Percentiles rank a stretch among this genome's conserved stretches.
phyloP scores from a whole-genome alignment of 2,888 invertebrate species.

The Alsophila aescularia region DNA sequence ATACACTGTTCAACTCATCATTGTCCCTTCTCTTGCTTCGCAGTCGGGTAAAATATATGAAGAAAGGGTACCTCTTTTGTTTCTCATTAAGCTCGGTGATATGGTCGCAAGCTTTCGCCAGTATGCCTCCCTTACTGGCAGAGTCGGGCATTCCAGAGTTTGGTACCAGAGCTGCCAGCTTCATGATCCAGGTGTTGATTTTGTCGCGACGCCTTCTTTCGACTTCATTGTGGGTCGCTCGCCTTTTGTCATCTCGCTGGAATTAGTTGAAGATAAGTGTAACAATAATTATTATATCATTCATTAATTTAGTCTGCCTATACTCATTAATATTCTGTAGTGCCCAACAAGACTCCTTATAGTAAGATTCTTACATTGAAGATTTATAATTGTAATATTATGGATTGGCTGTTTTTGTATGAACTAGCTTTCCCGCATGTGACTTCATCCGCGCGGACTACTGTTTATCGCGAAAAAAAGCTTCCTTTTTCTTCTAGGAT shows the following conservation, averaged over 20 bases:
- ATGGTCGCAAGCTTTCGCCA: conserved; percentile 98
- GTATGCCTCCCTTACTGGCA: conserved; percentile 96
- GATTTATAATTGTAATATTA: too few species aligned
- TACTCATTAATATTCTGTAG: too few species aligned
- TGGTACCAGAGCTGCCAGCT: conserved; percentile 94
- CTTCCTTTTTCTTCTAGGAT: too few species aligned
- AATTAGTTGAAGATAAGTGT: conserved; percentile 32
- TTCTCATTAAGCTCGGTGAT: conserved; percentile 92
- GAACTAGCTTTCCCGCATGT: too few species aligned
- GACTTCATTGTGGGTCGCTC: conserved; percentile 98
- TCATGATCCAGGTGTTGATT: conserved; percentile 98
- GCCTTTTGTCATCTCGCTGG: conserved; percentile 93
- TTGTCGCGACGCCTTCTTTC: conserved; percentile 96
- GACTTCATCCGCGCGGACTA: too few species aligned
- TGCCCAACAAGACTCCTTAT: too few species aligned
- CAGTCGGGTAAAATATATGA: background rate
- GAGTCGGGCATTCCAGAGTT: conserved; percentile 86
- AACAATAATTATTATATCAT: background rate
- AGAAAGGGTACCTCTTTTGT: conserved; percentile 86
- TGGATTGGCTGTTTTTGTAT: too few species aligned
- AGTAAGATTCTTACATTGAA: too few species aligned
- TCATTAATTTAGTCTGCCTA: too few species aligned
- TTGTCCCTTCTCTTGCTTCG: too few species aligned
- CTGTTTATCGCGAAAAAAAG: too few species aligned
- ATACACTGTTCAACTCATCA: too few species aligned